These are phyloP conservation scores for Pogonophryne albipinna DNA, from an alignment of 2,797 vertebrate species.

Conservation along the genomic window DNA sequence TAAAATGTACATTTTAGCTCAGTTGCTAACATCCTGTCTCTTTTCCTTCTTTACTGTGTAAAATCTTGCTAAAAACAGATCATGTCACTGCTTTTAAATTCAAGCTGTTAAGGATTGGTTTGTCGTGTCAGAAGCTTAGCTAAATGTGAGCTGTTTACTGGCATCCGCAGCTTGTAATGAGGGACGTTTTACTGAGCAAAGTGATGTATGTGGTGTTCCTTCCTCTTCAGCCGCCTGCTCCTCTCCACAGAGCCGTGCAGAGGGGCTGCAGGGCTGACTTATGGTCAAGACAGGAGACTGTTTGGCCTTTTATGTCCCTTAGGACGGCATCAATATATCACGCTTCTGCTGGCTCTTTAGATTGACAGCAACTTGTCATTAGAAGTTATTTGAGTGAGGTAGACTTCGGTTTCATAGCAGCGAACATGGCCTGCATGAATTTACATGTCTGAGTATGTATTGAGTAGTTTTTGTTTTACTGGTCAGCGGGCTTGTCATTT, in stretches of 20 bases:
- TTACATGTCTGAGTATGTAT: conserved; percentile 31
- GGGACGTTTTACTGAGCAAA: conserved; percentile 49
- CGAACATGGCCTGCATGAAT: conserved; percentile 45
- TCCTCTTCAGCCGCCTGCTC: conserved; percentile 75
- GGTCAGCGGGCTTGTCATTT: conserved; percentile 35
- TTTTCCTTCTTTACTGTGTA: conserved; percentile 3
- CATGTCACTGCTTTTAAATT: conserved; percentile 41
- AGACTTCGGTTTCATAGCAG: conserved; percentile 51
- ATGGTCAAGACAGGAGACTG: conserved; percentile 86
- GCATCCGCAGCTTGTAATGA: conserved; percentile 45
- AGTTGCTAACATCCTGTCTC: conserved; percentile 6
- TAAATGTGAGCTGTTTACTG: conserved; percentile 55
- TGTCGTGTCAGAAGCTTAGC: conserved; percentile 47
- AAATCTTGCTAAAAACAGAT: conserved; percentile 40
- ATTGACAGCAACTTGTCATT: conserved; percentile 54
- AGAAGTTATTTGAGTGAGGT: conserved; percentile 44
- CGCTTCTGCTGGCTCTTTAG: conserved; percentile 33
- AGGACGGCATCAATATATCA: conserved; percentile 62
- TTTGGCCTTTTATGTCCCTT: conserved; percentile 80
- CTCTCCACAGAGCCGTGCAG: conserved; percentile 84
- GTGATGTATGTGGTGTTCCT: conserved; percentile 58
- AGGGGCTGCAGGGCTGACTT: conserved; percentile 82
- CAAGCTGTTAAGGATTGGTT: conserved; percentile 32
- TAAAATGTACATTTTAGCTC: conserved; percentile 1
- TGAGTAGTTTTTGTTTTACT: conserved; percentile 22